Conservation (phyloP, 2,797 vertebrate genomes). For the Alca torda region DNA sequence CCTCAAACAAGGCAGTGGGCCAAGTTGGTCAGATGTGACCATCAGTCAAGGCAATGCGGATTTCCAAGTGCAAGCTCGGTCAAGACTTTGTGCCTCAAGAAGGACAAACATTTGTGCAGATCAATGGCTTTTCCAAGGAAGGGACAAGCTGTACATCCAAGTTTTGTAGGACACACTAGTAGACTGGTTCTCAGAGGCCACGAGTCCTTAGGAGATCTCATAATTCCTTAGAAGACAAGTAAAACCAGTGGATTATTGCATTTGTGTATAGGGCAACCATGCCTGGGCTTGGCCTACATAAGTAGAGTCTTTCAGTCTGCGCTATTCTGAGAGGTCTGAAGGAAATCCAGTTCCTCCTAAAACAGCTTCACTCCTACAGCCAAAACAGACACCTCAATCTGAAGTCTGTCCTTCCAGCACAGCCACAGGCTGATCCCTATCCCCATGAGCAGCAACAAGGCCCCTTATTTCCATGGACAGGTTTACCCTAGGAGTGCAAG, state of each 20-base stretch:
- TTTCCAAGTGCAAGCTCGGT: background rate
- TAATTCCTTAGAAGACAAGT: background rate
- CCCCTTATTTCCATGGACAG: background rate
- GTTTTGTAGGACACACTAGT: background rate
- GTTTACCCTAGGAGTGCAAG: background rate
- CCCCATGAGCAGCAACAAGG: background rate
- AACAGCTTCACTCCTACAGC: background rate
- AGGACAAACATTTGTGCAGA: background rate
- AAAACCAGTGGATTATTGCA: background rate
- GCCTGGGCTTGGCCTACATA: background rate
- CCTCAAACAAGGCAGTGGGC: background rate
- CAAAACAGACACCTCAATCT: background rate
- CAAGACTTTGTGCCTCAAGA: background rate
- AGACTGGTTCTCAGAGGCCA: background rate
- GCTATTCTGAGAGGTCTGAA: background rate
- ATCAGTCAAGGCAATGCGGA: background rate
- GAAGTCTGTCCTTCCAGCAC: background rate
- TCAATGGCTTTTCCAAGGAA: background rate
- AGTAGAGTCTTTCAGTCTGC: background rate
- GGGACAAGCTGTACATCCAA: background rate
- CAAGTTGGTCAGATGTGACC: constrained; percentile 28
- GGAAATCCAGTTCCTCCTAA: background rate
- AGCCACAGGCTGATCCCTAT: background rate
- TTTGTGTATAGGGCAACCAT: background rate
- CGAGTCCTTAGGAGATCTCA: background rate